phyloP scores from a whole-genome alignment of 2,797 vertebrate genomes.

The Microcaecilia unicolor region DNA sequence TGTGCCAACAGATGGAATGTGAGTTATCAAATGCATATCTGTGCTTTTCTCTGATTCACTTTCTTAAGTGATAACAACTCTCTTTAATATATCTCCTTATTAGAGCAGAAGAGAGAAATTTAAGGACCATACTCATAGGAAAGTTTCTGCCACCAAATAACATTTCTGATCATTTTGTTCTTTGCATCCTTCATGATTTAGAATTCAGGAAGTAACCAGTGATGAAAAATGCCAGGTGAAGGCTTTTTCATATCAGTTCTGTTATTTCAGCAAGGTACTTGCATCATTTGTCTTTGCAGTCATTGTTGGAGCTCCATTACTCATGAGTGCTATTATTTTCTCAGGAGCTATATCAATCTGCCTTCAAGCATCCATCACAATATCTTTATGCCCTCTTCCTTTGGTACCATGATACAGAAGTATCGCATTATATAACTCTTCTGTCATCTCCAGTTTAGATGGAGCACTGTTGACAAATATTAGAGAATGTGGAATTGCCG shows the following conservation, averaged over 20 bases:
- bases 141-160: no score
- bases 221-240: background rate
- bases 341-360: background rate
- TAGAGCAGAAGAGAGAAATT: no score
- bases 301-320: background rate
- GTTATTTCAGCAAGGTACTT: constrained; percentile 16
- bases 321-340: constrained; percentile 8
- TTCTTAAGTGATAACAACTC: no score
- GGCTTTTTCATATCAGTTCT: constrained; percentile 12
- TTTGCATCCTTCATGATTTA: constrained; percentile 5
- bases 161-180: background rate
- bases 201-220: constrained; percentile 9
- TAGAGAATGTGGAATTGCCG: background rate
- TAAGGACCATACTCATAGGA: no score
- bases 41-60: no score
- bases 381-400: background rate
- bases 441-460: background rate
- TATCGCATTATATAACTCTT: background rate
- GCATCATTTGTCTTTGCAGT: constrained; percentile 13
- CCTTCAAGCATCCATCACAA: constrained; percentile 2
- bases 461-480: constrained; percentile 1
- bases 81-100: no score
- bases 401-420: background rate
- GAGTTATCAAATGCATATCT: no score
- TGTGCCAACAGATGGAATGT: no score